A percentile compares a stretch with the other conserved stretches of the same genome.
phyloP scores from a whole-genome alignment of 1,140 invertebrate genomes.

The Acarapis woodi region DNA sequence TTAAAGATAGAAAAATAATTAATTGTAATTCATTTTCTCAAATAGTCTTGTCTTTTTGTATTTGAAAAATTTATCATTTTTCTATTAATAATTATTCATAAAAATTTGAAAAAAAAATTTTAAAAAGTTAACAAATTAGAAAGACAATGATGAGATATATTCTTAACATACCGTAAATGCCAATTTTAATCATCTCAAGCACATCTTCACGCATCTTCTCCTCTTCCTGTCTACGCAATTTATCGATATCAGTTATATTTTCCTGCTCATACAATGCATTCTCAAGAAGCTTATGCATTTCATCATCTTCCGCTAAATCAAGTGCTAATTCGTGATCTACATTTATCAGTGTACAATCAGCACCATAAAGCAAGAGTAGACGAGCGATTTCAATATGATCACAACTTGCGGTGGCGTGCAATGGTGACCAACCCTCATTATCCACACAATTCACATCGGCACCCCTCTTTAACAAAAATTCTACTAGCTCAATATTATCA shows the following conservation, averaged over 20 bases:
- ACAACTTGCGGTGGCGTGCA: slow-evolving; percentile 79
- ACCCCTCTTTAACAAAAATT: slow-evolving; percentile 74
- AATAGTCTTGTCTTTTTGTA: too few relatives aligned
- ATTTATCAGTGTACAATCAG: slow-evolving; percentile 33
- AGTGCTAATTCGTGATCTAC: slow-evolving; percentile 85
- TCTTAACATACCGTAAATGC: not conserved
- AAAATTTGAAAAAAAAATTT: too few relatives aligned
- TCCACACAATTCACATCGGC: slow-evolving; percentile 88
- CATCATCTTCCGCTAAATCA: slow-evolving; percentile 72
- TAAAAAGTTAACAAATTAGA: slow-evolving; percentile 2
- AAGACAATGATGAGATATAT: not conserved
- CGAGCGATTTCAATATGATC: slow-evolving; percentile 17
- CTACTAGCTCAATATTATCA: slow-evolving; percentile 87
- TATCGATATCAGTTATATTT: not conserved
- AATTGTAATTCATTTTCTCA: too few relatives aligned
- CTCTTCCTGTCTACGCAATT: slow-evolving; percentile 11
- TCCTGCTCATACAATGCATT: slow-evolving; percentile 19
- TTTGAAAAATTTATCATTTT: too few relatives aligned
- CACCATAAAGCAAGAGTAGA: slow-evolving; percentile 67
- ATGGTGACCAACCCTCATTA: slow-evolving; percentile 96
- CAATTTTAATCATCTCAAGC: slow-evolving; percentile 7
- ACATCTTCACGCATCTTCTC: slow-evolving; percentile 40
- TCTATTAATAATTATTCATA: too few relatives aligned
- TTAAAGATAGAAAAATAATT: too few relatives aligned
- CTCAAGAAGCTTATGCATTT: slow-evolving; percentile 22